Base-by-base conservation (phyloP, 2,113 vertebrate species). In the Oreochromis niloticus region DNA sequence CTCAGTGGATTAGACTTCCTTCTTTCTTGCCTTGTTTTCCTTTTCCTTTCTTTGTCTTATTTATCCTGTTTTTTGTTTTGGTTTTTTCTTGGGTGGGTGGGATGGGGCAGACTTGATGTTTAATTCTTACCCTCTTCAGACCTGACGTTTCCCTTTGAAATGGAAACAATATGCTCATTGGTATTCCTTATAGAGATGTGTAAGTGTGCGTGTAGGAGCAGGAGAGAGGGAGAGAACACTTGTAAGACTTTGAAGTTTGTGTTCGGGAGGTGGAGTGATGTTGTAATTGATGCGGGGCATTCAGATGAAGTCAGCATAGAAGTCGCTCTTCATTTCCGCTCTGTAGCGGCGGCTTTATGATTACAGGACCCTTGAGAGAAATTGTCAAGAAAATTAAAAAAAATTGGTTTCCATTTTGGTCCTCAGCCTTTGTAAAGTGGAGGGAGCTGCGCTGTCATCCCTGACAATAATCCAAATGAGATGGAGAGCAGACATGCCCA, bases 151-250 rank as follows among this genome's bases (percentile, higher is more conserved):
- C 71, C 73, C 93, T 95, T 95, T 94, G 93, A 95, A 93, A 92
- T 92, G 85, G 82, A 92, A 94, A 93, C 86, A 91, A 88, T 88
- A 78, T 59, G 39, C 92, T 93, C 87, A 90, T 93, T 93, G 89
- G 87, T 92, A 95, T 93, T 93, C 92, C 89, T 85, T 91, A 84
- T 52, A 83, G 91, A 83, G 81, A 85, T 41, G 41, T 93, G 81
- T 90, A 57, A 24, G 80, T 63, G 87, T 55, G 68, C 56, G 85
- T 82, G 61, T 46, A 82, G 30, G 82, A n/a, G 79, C 55, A 30
- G 16, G 80, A 57, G 78, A 41, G 80, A 73, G 82, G 59, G 80
- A 52, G 81, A 22, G 24, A 89, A 83, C 83, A 75, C 89, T 88
- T 89, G 73, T 86, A 82, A 34, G 71, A 91, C 93, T 94, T 93